A percentile compares a stretch with the other conserved stretches of the same genome.
phyloP scores from a whole-genome alignment of 2,113 vertebrate genomes.

The Urocolius indicus region DNA sequence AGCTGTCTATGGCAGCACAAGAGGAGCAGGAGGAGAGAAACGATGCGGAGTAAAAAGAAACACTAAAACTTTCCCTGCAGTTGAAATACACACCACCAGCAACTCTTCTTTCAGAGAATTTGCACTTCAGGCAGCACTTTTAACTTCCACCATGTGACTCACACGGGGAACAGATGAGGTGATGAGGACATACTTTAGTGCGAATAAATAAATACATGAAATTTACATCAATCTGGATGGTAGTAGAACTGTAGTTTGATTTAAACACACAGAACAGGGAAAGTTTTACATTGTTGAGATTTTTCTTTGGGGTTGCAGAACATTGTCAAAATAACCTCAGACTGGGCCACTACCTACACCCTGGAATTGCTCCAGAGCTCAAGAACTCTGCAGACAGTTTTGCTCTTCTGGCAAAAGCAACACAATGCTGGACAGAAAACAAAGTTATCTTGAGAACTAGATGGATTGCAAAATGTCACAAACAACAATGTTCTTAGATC shows the following conservation, averaged over 20 bases:
- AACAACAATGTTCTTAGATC: not conserved
- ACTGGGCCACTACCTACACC: not conserved
- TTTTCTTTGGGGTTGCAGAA: not conserved
- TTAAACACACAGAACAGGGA: not conserved
- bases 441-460: not conserved
- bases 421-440: not conserved
- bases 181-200: not conserved
- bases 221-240: not conserved
- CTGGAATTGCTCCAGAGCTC: not conserved
- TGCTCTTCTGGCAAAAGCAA: not conserved
- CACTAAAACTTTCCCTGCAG: not conserved
- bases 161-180: accelerated
- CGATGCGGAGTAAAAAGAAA: not conserved
- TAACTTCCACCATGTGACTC: not conserved
- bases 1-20: not conserved
- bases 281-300: not conserved
- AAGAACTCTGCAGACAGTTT: not conserved
- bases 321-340: not conserved
- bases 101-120: not conserved
- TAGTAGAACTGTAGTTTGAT: not conserved
- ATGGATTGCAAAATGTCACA: not conserved
- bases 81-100: not conserved
- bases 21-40: not conserved
- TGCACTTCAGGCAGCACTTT: not conserved
- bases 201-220: not conserved